Conservation (phyloP, 2,113 vertebrate genomes). For the Corvus moneduloides region DNA sequence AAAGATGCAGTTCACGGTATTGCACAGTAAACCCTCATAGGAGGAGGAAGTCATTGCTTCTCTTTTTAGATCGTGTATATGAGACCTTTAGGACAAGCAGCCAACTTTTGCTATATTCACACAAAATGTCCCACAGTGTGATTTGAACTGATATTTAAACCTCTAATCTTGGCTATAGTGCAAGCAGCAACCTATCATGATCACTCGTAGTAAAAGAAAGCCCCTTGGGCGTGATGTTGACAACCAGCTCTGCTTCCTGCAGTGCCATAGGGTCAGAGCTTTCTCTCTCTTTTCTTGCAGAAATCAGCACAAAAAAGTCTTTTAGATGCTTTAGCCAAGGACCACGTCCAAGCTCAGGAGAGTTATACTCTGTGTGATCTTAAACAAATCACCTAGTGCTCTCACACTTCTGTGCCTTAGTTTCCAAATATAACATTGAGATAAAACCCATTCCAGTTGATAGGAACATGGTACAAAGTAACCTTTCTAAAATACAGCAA, state of each 20-base stretch:
- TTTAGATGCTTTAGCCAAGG: neutral
- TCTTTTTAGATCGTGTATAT: neutral
- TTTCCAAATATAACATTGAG: neutral
- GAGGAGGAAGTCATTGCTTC: neutral
- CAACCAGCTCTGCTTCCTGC: too few species aligned
- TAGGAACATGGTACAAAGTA: neutral
- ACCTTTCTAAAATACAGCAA: neutral
- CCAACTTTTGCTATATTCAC: neutral
- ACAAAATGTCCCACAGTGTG: neutral
- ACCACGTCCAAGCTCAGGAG: neutral
- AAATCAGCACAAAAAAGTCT: neutral
- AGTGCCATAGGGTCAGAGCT: too few species aligned
- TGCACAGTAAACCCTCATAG: neutral
- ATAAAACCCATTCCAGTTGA: neutral
- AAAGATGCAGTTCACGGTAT: neutral
- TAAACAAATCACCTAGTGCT: neutral
- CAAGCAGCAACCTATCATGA: neutral
- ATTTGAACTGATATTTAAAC: neutral
- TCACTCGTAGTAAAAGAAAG: too few species aligned
- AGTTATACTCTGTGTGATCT: neutral
- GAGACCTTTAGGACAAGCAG: neutral
- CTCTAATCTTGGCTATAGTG: neutral
- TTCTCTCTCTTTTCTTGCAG: too few species aligned
- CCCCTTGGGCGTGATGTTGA: too few species aligned
- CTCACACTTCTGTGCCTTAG: neutral